phyloP scores from a whole-genome alignment of 2,113 vertebrate genomes.

The Lanius ludovicianus region DNA sequence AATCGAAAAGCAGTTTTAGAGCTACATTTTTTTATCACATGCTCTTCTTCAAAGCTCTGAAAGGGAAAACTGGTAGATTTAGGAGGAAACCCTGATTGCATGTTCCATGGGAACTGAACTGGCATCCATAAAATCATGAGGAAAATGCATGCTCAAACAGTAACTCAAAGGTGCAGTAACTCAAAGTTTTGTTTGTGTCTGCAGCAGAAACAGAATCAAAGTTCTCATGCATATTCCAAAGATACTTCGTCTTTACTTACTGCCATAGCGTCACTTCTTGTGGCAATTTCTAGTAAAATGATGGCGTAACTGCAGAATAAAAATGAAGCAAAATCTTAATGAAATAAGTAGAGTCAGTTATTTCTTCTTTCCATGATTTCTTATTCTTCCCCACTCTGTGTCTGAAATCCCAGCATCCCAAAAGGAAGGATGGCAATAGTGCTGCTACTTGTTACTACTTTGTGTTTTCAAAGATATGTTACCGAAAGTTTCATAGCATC shows the following conservation, averaged over 20 bases:
- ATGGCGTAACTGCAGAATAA: constrained; percentile 79
- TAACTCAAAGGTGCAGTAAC: background rate
- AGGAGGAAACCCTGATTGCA: background rate
- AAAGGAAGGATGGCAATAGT: background rate
- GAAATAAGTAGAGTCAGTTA: background rate
- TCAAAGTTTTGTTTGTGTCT: background rate
- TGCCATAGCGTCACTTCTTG: constrained; percentile 75
- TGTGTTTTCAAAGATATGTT: background rate
- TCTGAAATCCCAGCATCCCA: background rate
- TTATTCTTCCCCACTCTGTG: background rate
- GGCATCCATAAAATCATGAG: background rate
- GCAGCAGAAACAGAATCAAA: background rate
- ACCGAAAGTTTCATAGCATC: background rate
- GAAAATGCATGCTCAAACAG: background rate
- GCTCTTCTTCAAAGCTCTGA: background rate
- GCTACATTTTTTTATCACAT: background rate
- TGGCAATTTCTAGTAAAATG: constrained; percentile 85
- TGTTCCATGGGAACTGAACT: background rate
- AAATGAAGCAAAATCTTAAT: background rate
- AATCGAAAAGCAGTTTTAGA: background rate
- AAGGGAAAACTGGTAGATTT: background rate
- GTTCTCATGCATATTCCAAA: background rate
- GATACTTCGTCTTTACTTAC: constrained; percentile 69
- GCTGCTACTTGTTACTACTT: background rate
- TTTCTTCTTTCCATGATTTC: background rate